Base-by-base conservation (phyloP, 2,888 invertebrate genomes). In the Podabrus alpinus region DNA sequence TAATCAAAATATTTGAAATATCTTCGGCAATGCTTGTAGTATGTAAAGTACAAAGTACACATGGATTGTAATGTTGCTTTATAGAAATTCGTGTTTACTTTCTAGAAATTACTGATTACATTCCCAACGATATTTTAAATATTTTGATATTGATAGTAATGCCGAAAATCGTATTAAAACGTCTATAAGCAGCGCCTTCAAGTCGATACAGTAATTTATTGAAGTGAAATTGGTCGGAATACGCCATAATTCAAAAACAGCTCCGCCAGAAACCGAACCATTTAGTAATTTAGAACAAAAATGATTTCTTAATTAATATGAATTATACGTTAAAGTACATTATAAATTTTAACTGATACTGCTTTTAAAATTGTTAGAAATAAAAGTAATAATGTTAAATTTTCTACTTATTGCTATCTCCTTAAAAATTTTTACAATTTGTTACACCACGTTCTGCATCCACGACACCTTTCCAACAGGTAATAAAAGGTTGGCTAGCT, bases 261-360 rank as follows among this genome's bases (percentile, higher is more conserved):
- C 24, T 25, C n/a, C 19, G 62, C 21, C 21, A 21, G 62, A 64
- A 64, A 17, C 24, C 16, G 25, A 67, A 67, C 66, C 71, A 25
- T 24, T 29, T 59, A 25, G 66, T 66, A 71, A 71, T 67, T 71
- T 71, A 60, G 15, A 71, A 59, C 66, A 71, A 71, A 71, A 71
- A 60, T 71, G 66, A 24, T 25, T 66, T 67, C 67, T 71, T 71
- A 71, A 71, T 71, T 71, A 71, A 71, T 25, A 25, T 71, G 66
- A 66, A 71, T 66, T 71, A 67, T 71, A 66, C 59, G 10, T 9
- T 19, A 25, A 60, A 60, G 71, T 59, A 25, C 3, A 15, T 59
- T 60, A 67, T 71, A 71, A 71, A 71, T 71, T 71, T 66, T 60
- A 67, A 60, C 71, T 60, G 71, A 16, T 25, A 71, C 25, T 67